These are phyloP conservation scores for Holocentrus rufus DNA, from an alignment of 2,797 vertebrate genomes.

Conservation along the genomic window DNA sequence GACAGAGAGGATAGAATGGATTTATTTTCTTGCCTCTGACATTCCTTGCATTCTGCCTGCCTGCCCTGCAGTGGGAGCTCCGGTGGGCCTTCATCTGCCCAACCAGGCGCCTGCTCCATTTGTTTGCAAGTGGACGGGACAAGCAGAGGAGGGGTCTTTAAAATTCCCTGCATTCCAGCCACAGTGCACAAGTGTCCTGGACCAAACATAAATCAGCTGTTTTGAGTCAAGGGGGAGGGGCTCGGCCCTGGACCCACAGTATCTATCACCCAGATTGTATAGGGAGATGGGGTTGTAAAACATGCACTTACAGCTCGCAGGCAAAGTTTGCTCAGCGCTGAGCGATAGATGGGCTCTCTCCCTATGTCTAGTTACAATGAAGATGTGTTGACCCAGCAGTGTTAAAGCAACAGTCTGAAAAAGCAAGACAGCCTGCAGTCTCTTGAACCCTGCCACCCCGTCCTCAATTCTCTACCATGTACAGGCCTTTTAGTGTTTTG, in stretches of 20 bases:
- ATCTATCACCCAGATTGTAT: constrained; percentile 40
- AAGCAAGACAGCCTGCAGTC: constrained; percentile 34
- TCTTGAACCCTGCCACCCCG: constrained; percentile 48
- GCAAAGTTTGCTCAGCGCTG: constrained; percentile 65
- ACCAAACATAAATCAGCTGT: constrained; percentile 85
- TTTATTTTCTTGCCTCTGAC: constrained; percentile 73
- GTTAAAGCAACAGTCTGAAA: constrained; percentile 37
- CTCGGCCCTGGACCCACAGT: constrained; percentile 30
- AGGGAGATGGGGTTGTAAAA: constrained; percentile 64
- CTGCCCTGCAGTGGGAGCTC: constrained; percentile 76
- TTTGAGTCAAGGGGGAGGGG: constrained; percentile 57
- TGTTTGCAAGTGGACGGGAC: constrained; percentile 77
- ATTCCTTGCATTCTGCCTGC: constrained; percentile 79
- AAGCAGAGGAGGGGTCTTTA: constrained; percentile 74
- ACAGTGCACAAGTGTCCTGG: constrained; percentile 79
- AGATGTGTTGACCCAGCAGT: constrained; percentile 57
- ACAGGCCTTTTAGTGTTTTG: neutral
- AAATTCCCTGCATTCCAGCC: constrained; percentile 83
- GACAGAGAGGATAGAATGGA: constrained; percentile 47
- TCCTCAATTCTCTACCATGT: constrained; percentile 21
- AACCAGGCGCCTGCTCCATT: constrained; percentile 75
- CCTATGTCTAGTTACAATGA: constrained; percentile 39
- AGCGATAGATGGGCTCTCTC: constrained; percentile 45
- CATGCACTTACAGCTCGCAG: constrained; percentile 39
- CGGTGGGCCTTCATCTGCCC: constrained; percentile 75